Evolutionary conservation across 92 coral and sea anemone species (phyloP), one percentile per base, ranked within the genome.

Genomic region (Umimayanthus chanpuru): DNA sequence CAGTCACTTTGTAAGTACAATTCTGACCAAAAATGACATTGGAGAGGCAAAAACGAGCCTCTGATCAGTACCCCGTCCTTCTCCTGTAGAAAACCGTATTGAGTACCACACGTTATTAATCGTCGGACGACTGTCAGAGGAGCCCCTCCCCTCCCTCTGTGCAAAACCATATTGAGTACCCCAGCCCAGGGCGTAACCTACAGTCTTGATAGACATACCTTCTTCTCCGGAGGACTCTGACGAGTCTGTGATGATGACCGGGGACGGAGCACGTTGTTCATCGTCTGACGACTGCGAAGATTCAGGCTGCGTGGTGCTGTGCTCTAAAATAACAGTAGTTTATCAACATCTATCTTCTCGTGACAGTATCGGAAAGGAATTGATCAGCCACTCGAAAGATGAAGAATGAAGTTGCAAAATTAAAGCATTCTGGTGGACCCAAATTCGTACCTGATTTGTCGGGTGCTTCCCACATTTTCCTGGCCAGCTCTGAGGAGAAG

Each of bases 401-500:
- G 14, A 14, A 32, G 36, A 32, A 32, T 32, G 36, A 32, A 32
- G 2, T 0, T 32, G 36, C 36, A 32, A 32, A 32, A 32, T 32
- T 32, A 14, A 73, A 14, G 39, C 44, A 9, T 30, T 73, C 44
- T 29, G 23, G 21, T 28, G 3, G 21, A 40, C 20, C 23, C 39
- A 71, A 36, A 71, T 8, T 16, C 86, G 29, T 82, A 97, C 99
- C 99, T 91, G 98, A 94, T 85, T 97, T 97, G 44, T 97, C 99
- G 9, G 99, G 97, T 50, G 98, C 96, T 76, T 97, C 98, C 99
- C 99, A 97, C 88, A 97, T 90, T 86, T 95, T 97, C 81, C 97
- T 90, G 9, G 99, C 99, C 38, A 89, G 74, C 90, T 97, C 99
- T 97, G 79, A 67, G 29, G 0, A 44, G 20, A 38, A 29, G n/a